A percentile compares a stretch with the other conserved stretches of the same genome.
These are phyloP conservation scores for Meriones unguiculatus DNA, from an alignment of 2,113 vertebrate species.

Conservation along the genomic window DNA sequence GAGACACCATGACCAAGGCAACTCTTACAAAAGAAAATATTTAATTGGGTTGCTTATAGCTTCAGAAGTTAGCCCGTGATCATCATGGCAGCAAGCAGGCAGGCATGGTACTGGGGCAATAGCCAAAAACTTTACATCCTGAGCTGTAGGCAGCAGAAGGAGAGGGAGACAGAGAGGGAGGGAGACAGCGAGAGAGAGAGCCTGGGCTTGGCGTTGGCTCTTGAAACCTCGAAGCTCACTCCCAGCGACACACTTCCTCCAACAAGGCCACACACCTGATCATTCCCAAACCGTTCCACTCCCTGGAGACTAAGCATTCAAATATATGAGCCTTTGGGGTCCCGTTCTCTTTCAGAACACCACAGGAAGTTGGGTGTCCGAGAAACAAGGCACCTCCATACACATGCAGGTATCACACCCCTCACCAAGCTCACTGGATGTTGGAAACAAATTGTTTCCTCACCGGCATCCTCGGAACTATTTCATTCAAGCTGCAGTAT, in stretches of 20 bases:
- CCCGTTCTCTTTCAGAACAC: not conserved
- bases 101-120: not conserved
- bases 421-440: accelerated
- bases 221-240: not conserved
- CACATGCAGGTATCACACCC: not conserved
- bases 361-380: not conserved
- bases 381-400: not conserved
- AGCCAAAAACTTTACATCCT: not conserved
- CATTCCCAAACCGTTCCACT: not conserved
- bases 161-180: not conserved
- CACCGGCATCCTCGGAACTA: not conserved
- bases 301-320: not conserved
- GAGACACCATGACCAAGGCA: not conserved
- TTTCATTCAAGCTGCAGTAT: not conserved
- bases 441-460: not conserved
- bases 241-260: not conserved
- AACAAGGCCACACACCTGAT: not conserved
- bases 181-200: not conserved
- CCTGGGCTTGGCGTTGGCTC: not conserved
- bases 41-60: not conserved
- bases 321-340: not conserved
- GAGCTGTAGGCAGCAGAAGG: not conserved
- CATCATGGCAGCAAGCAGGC: not conserved
- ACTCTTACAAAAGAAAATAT: not conserved
- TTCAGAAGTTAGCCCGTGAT: not conserved